These are phyloP conservation scores for Trachelus tabidus DNA, from an alignment of 2,888 invertebrate species.

Conservation along the genomic window DNA sequence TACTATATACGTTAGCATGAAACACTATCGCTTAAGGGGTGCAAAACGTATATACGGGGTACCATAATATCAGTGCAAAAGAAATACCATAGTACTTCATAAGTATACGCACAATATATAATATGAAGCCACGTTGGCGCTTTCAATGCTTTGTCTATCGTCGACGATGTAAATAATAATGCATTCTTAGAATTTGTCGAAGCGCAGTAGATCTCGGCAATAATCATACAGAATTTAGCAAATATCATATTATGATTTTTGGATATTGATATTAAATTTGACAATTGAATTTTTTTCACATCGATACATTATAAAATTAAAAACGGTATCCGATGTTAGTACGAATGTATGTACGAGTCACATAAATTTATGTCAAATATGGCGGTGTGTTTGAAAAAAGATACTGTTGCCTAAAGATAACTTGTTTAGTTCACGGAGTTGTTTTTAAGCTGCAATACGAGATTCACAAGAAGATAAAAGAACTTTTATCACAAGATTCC, in stretches of 20 bases:
- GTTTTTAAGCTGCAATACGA: background rate
- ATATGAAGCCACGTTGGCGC: background rate
- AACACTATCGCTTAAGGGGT: background rate
- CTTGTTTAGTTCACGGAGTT: background rate
- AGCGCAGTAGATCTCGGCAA: background rate
- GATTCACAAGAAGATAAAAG: background rate
- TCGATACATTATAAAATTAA: background rate
- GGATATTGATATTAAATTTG: background rate
- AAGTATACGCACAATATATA: background rate
- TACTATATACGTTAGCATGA: background rate
- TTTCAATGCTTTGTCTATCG: background rate
- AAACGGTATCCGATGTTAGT: background rate
- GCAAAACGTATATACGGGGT: constrained; percentile 6
- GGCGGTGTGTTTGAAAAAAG: background rate
- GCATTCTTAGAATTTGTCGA: background rate
- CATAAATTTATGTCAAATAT: background rate
- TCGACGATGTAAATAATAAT: background rate
- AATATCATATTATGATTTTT: background rate
- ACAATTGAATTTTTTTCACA: background rate
- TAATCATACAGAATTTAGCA: background rate
- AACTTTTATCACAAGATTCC: background rate
- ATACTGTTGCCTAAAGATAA: background rate
- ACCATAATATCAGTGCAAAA: constrained; percentile 12
- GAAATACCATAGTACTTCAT: constrained; percentile 6
- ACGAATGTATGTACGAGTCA: background rate